Base-by-base conservation (phyloP, 1,140 invertebrate species). In the Globodera rostochiensis region DNA sequence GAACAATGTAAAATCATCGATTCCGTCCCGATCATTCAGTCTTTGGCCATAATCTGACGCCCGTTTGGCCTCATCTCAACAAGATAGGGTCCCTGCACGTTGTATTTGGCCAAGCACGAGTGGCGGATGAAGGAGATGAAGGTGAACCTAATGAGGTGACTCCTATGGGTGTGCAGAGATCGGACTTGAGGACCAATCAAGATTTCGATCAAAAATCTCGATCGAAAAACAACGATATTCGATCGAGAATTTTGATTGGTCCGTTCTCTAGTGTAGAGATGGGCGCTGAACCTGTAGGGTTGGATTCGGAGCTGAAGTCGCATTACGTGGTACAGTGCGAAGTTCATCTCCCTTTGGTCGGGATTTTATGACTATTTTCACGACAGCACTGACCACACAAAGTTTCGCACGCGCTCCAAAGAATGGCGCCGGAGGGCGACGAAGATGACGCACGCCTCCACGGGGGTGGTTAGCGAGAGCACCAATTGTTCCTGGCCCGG, bases 21-120 rank as follows among this genome's bases (percentile, higher is more conserved):
- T 53, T 53, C 50, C 7, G 50, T 36, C 36, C 50, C 7, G 50
- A 7, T 13, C 50, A 53, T 53, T 53, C 50, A 7, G 7, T 53
- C 7, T 7, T 53, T 53, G 15, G 57, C 57, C 57, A n/a, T 64
- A 15, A 15, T 64, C 57, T 64, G 57, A n/a, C 13, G 11, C 57
- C 57, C 57, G 19, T 64, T 64, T 19, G 57, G 57, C 19, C 57
- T 64, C 15, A 64, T 64, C 57, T 64, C 57, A 6, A 64, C 57
- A 6, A 64, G 57, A 64, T 19, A 64, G 25, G 69, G 69, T 11
- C 69, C 69, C 36, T 71, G 36, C 9, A 21, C 69, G 69, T 71
- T 71, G 69, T 71, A 71, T 19, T 71, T 71, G 69, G 69, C 46
- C 36, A 71, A 47, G 36, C 69, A 71, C 69, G 69, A 71, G 69